Percentiles rank a stretch among this genome's conserved stretches.
Evolutionary conservation across 2,797 vertebrate species (phyloP).

Genomic region (Australoheros facetus): DNA sequence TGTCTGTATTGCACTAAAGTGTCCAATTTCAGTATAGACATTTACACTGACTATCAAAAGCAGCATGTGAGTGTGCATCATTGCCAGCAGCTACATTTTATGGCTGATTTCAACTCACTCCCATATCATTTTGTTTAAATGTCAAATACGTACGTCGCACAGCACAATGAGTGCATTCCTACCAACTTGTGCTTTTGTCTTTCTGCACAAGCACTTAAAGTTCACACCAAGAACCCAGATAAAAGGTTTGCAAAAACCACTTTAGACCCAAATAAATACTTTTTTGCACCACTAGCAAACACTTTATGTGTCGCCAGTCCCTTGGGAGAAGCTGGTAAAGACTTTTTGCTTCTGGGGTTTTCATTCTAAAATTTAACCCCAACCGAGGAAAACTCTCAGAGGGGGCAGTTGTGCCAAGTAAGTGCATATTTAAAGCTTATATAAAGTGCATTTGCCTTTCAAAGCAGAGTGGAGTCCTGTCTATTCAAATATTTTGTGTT

Average conservation of each 20-base stretch:
- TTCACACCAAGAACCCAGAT: constrained; percentile 11
- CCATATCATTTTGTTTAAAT: constrained; percentile 7
- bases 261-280: constrained; percentile 22
- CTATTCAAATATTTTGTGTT: constrained; percentile 54
- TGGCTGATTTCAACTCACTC: not conserved
- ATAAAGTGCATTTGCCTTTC: constrained; percentile 64
- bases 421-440: constrained; percentile 51
- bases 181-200: not conserved
- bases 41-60: not conserved
- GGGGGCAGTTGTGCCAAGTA: constrained; percentile 24
- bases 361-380: constrained; percentile 38
- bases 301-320: constrained; percentile 28
- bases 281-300: not conserved
- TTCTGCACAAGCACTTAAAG: constrained; percentile 21
- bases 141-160: constrained; percentile 7
- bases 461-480: constrained; percentile 39
- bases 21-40: not conserved
- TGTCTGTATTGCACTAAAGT: not conserved
- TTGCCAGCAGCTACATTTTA: constrained; percentile 1
- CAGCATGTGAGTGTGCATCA: not conserved
- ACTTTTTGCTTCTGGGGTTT: constrained; percentile 4
- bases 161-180: constrained; percentile 1
- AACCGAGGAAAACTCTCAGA: constrained; percentile 31
- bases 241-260: constrained; percentile 35
- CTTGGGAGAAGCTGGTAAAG: constrained; percentile 27